These are phyloP conservation scores for Empis stercorea DNA, from an alignment of 2,888 invertebrate genomes.

Conservation along the genomic window DNA sequence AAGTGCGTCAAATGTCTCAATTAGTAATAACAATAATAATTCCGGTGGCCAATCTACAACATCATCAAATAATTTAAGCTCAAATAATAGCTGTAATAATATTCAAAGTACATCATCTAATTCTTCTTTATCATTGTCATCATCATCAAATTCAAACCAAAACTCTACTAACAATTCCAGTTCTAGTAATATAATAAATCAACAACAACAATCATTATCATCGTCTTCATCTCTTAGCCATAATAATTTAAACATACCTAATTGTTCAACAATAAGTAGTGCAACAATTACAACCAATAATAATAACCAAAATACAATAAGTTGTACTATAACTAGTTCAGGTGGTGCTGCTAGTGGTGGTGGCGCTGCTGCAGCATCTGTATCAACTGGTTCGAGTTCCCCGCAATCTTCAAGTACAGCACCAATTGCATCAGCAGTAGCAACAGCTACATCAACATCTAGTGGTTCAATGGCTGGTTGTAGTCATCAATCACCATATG, in stretches of 20 bases:
- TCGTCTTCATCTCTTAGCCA: conserved; percentile 14
- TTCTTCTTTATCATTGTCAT: neutral
- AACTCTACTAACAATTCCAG: conserved; percentile 10
- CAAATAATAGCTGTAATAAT: conserved; percentile 5
- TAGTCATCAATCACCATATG: conserved; percentile 79
- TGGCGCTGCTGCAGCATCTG: conserved; percentile 7
- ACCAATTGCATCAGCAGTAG: conserved; percentile 16
- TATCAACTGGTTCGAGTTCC: conserved; percentile 12
- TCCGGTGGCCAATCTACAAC: conserved; percentile 4
- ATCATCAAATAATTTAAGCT: conserved; percentile 5
- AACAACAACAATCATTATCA: conserved; percentile 13
- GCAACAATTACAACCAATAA: conserved; percentile 6
- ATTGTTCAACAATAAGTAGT: neutral
- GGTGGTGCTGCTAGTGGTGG: conserved; percentile 17
- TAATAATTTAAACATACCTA: conserved; percentile 3
- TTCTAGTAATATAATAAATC: conserved; percentile 11
- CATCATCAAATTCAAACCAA: neutral
- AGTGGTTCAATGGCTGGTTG: conserved; percentile 33
- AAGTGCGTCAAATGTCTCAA: conserved; percentile 11
- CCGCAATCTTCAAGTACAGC: conserved; percentile 11
- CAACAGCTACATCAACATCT: conserved; percentile 16
- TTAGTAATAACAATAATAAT: neutral
- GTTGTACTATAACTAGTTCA: conserved; percentile 15
- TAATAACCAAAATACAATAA: conserved; percentile 8
- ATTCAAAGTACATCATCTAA: neutral